phyloP scores from a whole-genome alignment of 2,113 vertebrate species.

The Cnemophilus loriae region DNA sequence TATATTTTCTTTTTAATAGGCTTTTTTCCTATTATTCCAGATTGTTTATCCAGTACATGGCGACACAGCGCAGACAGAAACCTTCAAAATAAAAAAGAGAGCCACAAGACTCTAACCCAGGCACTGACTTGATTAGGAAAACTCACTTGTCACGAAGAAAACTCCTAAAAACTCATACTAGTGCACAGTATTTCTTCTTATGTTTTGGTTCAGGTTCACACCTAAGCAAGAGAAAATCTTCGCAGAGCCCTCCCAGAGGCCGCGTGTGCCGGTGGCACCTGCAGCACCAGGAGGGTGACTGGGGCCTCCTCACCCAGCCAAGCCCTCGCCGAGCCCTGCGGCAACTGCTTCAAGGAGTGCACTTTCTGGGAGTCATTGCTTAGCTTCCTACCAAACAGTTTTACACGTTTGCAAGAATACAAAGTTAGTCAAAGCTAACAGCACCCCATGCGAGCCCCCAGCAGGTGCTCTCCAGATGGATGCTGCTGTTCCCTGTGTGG shows the following conservation, averaged over 20 bases:
- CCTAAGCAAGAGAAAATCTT: not conserved
- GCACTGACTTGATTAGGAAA: not conserved
- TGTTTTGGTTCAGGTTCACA: not conserved
- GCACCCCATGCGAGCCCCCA: not conserved
- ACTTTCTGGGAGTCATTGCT: not conserved
- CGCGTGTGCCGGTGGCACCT: not conserved
- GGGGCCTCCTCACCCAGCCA: not conserved
- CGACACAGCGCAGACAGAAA: not conserved
- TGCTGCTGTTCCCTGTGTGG: constrained; percentile 1
- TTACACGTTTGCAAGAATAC: not conserved
- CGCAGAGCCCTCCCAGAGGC: not conserved
- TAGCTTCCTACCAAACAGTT: not conserved
- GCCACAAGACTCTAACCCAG: not conserved
- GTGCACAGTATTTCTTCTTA: not conserved
- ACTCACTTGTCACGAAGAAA: not conserved
- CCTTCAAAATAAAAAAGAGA: not conserved
- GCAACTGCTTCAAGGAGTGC: not conserved
- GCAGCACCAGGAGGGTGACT: not conserved
- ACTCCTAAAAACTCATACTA: not conserved
- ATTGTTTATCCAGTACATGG: not conserved
- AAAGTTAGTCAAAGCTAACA: not conserved
- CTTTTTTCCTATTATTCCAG: not conserved
- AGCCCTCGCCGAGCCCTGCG: fast-evolving
- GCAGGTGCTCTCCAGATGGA: constrained; percentile 44
- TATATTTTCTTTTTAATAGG: not conserved